Evolutionary conservation across 1,140 invertebrate genomes (phyloP), one percentile per base, ranked within the genome.

Genomic region (Parasteatoda tepidariorum): DNA sequence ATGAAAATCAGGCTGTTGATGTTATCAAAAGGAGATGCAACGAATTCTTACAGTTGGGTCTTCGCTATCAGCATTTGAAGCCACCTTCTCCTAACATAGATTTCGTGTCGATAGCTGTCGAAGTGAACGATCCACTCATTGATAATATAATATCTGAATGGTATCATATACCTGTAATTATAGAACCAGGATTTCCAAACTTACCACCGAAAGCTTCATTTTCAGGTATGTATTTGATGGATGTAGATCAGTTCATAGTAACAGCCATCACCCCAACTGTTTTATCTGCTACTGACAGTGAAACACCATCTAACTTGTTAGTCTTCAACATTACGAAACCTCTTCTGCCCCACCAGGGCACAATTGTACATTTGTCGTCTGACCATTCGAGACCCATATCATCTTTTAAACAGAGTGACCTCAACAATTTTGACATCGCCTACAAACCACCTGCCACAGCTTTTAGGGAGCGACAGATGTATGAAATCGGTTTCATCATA

Each of bases 41-140:
- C 41, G 76, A 81, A 57, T 85, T 85, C 61, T 67, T 85, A 24
- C 76, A 85, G 7, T 34, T 82, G 24, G 84, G 76, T 30, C 48
- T 85, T 4, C 76, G 70, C 28, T 85, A 85, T 82, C 70, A 85
- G 26, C 84, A 85, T 70, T 68, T 82, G 13, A 75, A 75, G 18
- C 84, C 84, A n/a, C 84, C 84, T 41, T 74, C 84, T 15, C 84
- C 84, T 48, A 82, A 85, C 62, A 82, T 59, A 22, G 84, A 85
- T 70, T 85, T 67, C 57, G 28, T 85, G 38, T 48, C 75, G 3
- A 75, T 85, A 57, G 33, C 75, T 38, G 68, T 85, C 33, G 84
- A 85, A 68, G 76, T 75, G n/a, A 81, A 48, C 48, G 78, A 82
- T 82, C 76, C 76, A n/a, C 38, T 67, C 33, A n/a, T 82, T n/a